Evolutionary conservation across 2,113 vertebrate species (phyloP).

Genomic region (Taurulus bubalis): DNA sequence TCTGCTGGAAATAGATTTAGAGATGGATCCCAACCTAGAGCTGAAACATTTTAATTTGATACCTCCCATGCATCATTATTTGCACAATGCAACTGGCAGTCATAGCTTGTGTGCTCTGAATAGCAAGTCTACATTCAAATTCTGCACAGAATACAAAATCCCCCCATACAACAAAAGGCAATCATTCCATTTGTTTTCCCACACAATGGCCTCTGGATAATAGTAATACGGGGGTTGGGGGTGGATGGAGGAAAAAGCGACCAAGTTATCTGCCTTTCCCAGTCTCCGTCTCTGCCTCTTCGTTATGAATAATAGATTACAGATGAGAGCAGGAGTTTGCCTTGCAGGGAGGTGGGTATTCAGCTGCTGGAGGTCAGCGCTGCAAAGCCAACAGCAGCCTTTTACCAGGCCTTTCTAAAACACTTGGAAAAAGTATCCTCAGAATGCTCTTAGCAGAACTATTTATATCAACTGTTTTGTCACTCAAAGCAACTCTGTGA

Average conservation of each 20-base stretch:
- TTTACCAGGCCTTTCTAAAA: slow-evolving; percentile 36
- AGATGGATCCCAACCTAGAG: slow-evolving; percentile 71
- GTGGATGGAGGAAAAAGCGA: slow-evolving; percentile 45
- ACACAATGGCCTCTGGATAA: slow-evolving; percentile 77
- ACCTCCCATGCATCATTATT: slow-evolving; percentile 71
- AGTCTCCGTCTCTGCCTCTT: slow-evolving; percentile 72
- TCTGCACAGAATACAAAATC: slow-evolving; percentile 66
- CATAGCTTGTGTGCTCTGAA: slow-evolving; percentile 65
- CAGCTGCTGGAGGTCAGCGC: slow-evolving; percentile 71
- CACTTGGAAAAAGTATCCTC: slow-evolving; percentile 45
- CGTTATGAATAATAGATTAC: slow-evolving; percentile 84
- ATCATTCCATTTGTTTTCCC: slow-evolving; percentile 76
- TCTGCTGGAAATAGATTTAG: slow-evolving; percentile 71
- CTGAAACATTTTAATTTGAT: slow-evolving; percentile 78
- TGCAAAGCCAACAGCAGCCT: slow-evolving; percentile 43
- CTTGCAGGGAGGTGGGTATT: slow-evolving; percentile 66
- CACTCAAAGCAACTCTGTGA: slow-evolving; percentile 35
- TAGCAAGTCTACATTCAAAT: slow-evolving; percentile 69
- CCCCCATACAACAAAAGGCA: slow-evolving; percentile 72
- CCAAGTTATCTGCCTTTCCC: slow-evolving; percentile 73
- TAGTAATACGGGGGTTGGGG: slow-evolving; percentile 46
- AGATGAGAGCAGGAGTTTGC: slow-evolving; percentile 73
- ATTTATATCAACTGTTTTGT: slow-evolving; percentile 50
- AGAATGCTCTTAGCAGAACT: slow-evolving; percentile 32
- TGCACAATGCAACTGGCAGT: slow-evolving; percentile 65